Evolutionary conservation across 2,797 vertebrate genomes (phyloP), one percentile per base, ranked within the genome.

Genomic region (Thamnophis elegans): DNA sequence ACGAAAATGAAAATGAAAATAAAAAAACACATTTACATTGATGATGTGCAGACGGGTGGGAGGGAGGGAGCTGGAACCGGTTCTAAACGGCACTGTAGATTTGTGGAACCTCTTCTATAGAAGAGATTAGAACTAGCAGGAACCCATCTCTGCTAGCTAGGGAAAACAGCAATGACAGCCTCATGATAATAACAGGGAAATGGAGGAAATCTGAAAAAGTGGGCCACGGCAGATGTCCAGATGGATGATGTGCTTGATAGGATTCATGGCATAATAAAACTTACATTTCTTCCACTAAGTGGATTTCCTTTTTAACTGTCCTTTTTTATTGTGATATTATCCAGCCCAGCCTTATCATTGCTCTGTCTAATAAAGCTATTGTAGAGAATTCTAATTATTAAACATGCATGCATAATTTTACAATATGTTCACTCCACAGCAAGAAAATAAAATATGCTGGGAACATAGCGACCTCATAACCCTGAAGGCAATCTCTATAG

Each of bases 401-500:
- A 87, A 68, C 26, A 20, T 26, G 68, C 28, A 82, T 53, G 58
- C 8, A 82, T 60, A 58, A 53, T 59, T 89, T 89, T 89, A 18
- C 28, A 53, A 89, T 60, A 82, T 11, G 20, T 89, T 51, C 42
- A 85, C n/a, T 58, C 18, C 59, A n/a, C 26, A 26, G 55, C 32
- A 59, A 89, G 42, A 92, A 92, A 92, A 89, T 32, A 88, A 22
- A 58, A 85, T 59, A 59, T 89, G 28, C 87, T 92, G 91, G 91
- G 91, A 92, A 89, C 54, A 51, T 3, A 60, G 42, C 26, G 87
- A 60, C 91, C 86, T 89, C 47, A 78, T 85, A 89, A 92, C 91
- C 91, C 87, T 89, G 91, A 85, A 53, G 28, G 55, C 78, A 89
- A 73, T 92, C 68, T 85, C 87, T 51, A 32, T 14, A 89, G 68